These are phyloP conservation scores for Drosophila gaucha DNA, from an alignment of 2,888 invertebrate genomes.

Conservation along the genomic window DNA sequence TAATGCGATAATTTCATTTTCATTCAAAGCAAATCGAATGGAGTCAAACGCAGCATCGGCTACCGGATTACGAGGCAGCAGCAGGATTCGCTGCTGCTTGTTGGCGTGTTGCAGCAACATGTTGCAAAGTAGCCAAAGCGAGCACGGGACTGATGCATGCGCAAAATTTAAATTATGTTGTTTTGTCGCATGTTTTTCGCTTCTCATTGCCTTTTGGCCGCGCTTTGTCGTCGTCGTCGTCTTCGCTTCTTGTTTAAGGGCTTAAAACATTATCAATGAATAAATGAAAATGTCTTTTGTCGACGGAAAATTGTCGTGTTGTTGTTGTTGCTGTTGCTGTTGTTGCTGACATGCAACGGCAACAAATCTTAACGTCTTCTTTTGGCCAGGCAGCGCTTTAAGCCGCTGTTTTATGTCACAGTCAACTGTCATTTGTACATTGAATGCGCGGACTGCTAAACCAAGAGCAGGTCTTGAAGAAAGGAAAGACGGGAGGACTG, in stretches of 20 bases:
- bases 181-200: constrained; percentile 81
- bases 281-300: constrained; percentile 82
- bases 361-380: constrained; percentile 77
- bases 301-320: constrained; percentile 66
- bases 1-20: constrained; percentile 81
- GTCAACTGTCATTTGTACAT: constrained; percentile 82
- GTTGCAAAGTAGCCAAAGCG: constrained; percentile 51
- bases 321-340: constrained; percentile 58
- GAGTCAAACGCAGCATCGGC: constrained; percentile 46
- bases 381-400: constrained; percentile 67
- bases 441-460: constrained; percentile 53
- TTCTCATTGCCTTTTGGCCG: constrained; percentile 52
- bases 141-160: constrained; percentile 62
- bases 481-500: no score
- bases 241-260: constrained; percentile 44
- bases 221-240: constrained; percentile 49
- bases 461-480: not conserved
- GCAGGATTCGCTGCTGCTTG: constrained; percentile 31
- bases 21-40: constrained; percentile 80
- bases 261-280: constrained; percentile 79
- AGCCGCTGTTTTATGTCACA: constrained; percentile 82
- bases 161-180: constrained; percentile 82
- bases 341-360: constrained; percentile 63
- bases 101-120: constrained; percentile 78
- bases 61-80: constrained; percentile 75